Conservation (phyloP, 1,140 invertebrate species). For the Ladona fulva region DNA sequence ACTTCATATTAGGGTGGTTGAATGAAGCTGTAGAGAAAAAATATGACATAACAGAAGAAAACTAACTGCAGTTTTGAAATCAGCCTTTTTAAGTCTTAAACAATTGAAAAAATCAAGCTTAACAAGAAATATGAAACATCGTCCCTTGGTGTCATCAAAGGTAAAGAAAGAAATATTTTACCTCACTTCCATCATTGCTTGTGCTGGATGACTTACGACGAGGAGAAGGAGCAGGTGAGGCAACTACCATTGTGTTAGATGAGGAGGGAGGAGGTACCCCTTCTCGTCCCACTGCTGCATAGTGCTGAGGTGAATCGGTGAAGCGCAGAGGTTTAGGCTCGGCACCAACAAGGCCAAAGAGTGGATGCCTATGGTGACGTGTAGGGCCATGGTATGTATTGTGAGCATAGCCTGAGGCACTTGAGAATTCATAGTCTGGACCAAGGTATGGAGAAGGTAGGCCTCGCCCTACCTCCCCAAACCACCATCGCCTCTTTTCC, state of each 20-base stretch:
- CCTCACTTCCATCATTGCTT: slow-evolving; percentile 49
- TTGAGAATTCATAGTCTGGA: slow-evolving; percentile 48
- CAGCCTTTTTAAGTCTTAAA: no score
- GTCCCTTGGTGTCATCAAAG: not conserved
- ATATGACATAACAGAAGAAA: no score
- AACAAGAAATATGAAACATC: no score
- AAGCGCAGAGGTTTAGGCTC: slow-evolving; percentile 55
- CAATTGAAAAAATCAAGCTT: no score
- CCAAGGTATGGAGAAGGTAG: slow-evolving; percentile 30
- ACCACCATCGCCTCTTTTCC: slow-evolving; percentile 35
- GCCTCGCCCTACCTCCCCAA: slow-evolving; percentile 21
- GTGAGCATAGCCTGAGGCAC: slow-evolving; percentile 56
- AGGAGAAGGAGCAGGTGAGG: slow-evolving; percentile 56
- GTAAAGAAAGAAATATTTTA: not conserved
- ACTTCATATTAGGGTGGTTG: no score
- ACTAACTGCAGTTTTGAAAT: no score
- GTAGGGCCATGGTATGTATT: slow-evolving; percentile 87
- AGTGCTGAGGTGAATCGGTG: slow-evolving; percentile 66
- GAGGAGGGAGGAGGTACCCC: slow-evolving; percentile 16
- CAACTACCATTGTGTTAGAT: slow-evolving; percentile 26
- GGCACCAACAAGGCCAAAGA: slow-evolving; percentile 43
- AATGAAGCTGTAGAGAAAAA: no score
- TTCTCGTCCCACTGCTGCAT: slow-evolving; percentile 27
- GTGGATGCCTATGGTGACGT: slow-evolving; percentile 60
- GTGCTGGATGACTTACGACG: slow-evolving; percentile 57